Percentiles rank a stretch among this genome's conserved stretches.
Evolutionary conservation across 2,888 invertebrate species (phyloP).

Genomic region (Drosophila incognita): DNA sequence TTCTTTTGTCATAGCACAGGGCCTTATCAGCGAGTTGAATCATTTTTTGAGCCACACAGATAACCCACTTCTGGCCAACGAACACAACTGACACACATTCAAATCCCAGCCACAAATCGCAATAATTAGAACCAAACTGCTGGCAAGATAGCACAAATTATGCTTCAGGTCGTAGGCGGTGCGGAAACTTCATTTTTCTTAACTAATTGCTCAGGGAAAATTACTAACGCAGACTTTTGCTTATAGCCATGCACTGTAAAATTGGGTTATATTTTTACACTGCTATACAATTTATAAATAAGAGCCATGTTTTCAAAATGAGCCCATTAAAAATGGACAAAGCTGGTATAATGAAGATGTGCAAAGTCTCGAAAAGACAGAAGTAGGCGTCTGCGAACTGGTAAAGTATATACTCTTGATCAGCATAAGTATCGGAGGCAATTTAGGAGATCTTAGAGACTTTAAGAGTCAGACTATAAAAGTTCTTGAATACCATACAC

Average conservation of each 20-base stretch:
- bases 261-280: not conserved
- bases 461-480: not conserved
- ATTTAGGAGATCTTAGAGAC: not conserved
- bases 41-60: constrained; percentile 60
- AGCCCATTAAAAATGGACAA: not conserved
- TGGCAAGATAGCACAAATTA: not conserved
- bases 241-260: no score
- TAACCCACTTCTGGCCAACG: constrained; percentile 58
- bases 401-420: not conserved
- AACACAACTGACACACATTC: constrained; percentile 57
- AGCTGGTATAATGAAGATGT: not conserved
- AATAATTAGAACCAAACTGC: constrained; percentile 55
- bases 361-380: no score
- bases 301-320: not conserved
- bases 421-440: not conserved
- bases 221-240: constrained; percentile 33
- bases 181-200: not conserved
- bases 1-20: constrained; percentile 36
- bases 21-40: constrained; percentile 48
- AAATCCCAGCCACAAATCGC: constrained; percentile 57
- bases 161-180: constrained; percentile 7
- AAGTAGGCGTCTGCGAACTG: not conserved
- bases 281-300: not conserved
- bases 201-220: constrained; percentile 46
- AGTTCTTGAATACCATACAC: no score